A percentile compares a stretch with the other conserved stretches of the same genome.
These are phyloP conservation scores for Eudyptes chrysolophus DNA, from an alignment of 2,113 vertebrate species.

Conservation along the genomic window DNA sequence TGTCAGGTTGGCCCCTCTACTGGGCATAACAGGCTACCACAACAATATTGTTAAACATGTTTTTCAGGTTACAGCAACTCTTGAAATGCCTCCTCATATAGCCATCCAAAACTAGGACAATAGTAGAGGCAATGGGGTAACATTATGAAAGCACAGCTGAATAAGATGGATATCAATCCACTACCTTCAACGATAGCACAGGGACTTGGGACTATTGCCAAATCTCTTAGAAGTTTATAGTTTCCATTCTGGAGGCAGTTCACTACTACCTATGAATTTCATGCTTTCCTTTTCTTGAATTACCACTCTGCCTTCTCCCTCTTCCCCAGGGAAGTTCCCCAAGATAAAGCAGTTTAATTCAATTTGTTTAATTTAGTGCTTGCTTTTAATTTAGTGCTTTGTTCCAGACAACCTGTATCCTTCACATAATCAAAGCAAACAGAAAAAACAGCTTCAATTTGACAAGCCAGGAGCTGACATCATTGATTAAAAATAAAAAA, in stretches of 20 bases:
- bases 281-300: background rate
- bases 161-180: background rate
- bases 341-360: background rate
- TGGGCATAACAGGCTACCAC: background rate
- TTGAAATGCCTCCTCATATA: background rate
- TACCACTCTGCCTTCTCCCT: background rate
- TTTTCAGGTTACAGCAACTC: background rate
- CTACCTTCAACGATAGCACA: background rate
- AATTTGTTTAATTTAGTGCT: background rate
- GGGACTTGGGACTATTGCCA: background rate
- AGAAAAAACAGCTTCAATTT: background rate
- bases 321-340: background rate
- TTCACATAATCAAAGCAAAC: background rate
- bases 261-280: background rate
- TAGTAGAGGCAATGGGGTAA: background rate
- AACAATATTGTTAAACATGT: rapidly evolving
- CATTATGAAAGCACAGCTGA: background rate
- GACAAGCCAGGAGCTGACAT: background rate
- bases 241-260: background rate
- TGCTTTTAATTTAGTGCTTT: background rate
- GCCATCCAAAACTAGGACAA: background rate
- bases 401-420: background rate
- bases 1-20: no score
- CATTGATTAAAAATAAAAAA: background rate
- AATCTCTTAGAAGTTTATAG: background rate